Evolutionary conservation across 2,888 invertebrate genomes (phyloP).

Genomic region (Cancer borealis): DNA sequence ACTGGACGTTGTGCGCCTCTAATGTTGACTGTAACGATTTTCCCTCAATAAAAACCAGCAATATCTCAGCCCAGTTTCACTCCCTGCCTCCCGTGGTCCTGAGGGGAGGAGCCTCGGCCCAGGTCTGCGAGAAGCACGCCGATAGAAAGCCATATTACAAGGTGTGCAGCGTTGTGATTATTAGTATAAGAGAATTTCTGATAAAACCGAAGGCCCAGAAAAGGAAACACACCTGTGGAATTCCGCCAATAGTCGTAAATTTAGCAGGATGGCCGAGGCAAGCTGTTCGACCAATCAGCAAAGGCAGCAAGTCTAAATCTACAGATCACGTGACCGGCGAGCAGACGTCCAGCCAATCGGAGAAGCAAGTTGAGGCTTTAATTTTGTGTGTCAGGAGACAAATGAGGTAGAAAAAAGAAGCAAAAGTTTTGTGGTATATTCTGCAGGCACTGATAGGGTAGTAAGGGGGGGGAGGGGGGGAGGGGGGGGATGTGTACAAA

Average conservation of each 20-base stretch:
- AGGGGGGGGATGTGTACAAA: neutral
- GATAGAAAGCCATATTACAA: neutral
- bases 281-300: conserved; percentile 50
- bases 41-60: conserved; percentile 30
- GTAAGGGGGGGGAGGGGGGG: neutral
- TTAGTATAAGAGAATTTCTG: neutral
- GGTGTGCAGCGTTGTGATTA: neutral
- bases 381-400: conserved; percentile 40
- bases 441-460: neutral
- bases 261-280: neutral
- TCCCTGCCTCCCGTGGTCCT: neutral
- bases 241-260: conserved; percentile 44
- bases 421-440: neutral
- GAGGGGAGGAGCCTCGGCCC: neutral
- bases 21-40: conserved; percentile 51
- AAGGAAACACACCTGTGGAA: neutral
- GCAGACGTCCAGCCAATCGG: conserved; percentile 14
- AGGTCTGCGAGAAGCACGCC: neutral
- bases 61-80: conserved; percentile 17
- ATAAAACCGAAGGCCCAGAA: conserved; percentile 39
- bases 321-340: conserved; percentile 62
- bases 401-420: conserved; percentile 24
- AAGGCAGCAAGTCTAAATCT: conserved; percentile 27
- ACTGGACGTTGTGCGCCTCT: neutral
- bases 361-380: conserved; percentile 9